Conservation (phyloP, 37 sponge, comb jelly and placozoan species). For the Cliona cf. orientalis region DNA sequence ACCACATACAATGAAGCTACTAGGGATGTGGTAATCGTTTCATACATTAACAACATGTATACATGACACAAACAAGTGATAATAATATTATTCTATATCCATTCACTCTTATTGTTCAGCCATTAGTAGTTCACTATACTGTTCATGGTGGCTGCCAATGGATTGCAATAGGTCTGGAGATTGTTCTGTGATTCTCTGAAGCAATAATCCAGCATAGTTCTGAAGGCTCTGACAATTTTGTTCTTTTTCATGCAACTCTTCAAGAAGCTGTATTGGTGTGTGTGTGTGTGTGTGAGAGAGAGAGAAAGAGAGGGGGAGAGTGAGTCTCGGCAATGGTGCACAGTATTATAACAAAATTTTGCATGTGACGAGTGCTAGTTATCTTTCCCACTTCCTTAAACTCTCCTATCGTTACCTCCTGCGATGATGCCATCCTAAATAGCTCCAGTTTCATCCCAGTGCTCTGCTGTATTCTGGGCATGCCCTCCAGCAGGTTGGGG, state of each 20-base stretch:
- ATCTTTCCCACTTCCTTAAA: neutral
- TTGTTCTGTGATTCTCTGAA: constrained; percentile 21
- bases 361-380: neutral
- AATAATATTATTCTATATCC: no score
- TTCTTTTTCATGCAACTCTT: constrained; percentile 39
- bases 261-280: constrained; percentile 36
- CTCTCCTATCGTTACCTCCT: constrained; percentile 19
- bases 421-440: constrained; percentile 16
- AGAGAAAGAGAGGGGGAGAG: neutral
- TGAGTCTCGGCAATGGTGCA: no score
- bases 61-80: no score
- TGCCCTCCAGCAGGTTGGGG: constrained; percentile 55
- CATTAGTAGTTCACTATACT: no score
- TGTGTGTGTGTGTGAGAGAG: neutral
- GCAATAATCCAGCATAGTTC: constrained; percentile 22
- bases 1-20: no score
- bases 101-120: no score
- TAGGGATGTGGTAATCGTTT: no score
- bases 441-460: constrained; percentile 34
- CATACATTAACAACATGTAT: no score
- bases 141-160: no score
- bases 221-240: constrained; percentile 7
- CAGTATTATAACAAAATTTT: no score
- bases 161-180: constrained; percentile 32
- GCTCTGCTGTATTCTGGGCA: constrained; percentile 61